A percentile compares a stretch with the other conserved stretches of the same genome.
These are phyloP conservation scores for Bombus affinis DNA, from an alignment of 1,140 invertebrate species.

Conservation along the genomic window DNA sequence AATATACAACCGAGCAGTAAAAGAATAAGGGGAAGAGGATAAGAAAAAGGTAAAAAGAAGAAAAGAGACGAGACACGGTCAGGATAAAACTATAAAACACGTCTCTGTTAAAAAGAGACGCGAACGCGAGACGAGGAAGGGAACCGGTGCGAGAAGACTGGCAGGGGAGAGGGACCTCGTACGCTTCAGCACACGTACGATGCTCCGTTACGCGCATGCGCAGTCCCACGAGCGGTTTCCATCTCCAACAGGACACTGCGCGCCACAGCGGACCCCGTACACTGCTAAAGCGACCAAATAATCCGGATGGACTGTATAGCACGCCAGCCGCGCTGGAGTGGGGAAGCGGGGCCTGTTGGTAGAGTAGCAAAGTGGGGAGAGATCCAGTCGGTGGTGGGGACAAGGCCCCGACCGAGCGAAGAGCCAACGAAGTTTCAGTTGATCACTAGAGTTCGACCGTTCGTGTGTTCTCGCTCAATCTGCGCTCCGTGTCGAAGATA, in stretches of 20 bases:
- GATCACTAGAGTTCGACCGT: slow-evolving; percentile 74
- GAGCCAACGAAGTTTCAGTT: slow-evolving; percentile 76
- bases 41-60: neutral
- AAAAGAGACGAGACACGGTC: slow-evolving; percentile 9
- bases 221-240: slow-evolving; percentile 43
- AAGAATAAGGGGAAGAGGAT: neutral
- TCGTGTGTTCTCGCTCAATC: slow-evolving; percentile 29
- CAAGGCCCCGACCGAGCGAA: slow-evolving; percentile 69
- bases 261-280: slow-evolving; percentile 5
- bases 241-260: slow-evolving; percentile 29
- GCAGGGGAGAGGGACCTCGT: neutral
- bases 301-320: slow-evolving; percentile 51
- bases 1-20: neutral
- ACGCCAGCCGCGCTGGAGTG: slow-evolving; percentile 1
- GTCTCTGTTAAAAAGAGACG: slow-evolving; percentile 36
- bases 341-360: slow-evolving; percentile 42
- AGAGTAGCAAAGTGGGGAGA: slow-evolving; percentile 6
- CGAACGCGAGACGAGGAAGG: slow-evolving; percentile 15
- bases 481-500: slow-evolving; percentile 55
- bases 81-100: slow-evolving; percentile 35
- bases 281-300: slow-evolving; percentile 50
- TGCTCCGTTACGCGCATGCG: slow-evolving; percentile 69
- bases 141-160: neutral
- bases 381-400: neutral
- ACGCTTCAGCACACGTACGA: slow-evolving; percentile 50